phyloP scores from a whole-genome alignment of 2,888 invertebrate genomes.

The Ariolimax columbianus region DNA sequence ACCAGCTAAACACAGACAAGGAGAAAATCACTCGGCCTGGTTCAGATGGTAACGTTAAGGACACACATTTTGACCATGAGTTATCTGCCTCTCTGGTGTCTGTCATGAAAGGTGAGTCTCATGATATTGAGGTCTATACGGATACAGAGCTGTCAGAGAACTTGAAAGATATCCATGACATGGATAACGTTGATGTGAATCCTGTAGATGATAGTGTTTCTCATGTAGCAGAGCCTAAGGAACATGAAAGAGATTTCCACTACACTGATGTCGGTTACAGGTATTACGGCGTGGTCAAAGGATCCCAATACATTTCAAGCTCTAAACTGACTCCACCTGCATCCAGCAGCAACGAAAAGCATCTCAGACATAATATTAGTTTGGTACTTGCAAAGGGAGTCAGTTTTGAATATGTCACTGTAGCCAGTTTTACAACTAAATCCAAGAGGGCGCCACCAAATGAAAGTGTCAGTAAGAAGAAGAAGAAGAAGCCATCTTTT shows the following conservation, averaged over 20 bases:
- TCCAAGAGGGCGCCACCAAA: not conserved
- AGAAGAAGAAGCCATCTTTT: too few relatives aligned
- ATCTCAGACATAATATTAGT: not conserved
- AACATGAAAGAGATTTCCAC: not conserved
- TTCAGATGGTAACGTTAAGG: not conserved
- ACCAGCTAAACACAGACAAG: not conserved
- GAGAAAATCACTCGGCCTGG: not conserved
- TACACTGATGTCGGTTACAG: constrained; percentile 27
- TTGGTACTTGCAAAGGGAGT: not conserved
- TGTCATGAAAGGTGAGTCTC: not conserved
- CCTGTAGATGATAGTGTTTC: not conserved
- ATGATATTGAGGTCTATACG: not conserved
- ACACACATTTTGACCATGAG: not conserved
- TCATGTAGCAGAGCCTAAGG: not conserved
- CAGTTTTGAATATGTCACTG: not conserved
- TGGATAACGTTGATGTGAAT: not conserved
- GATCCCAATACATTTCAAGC: not conserved
- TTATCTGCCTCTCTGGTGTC: not conserved
- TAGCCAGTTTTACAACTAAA: not conserved
- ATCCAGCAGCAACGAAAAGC: not conserved
- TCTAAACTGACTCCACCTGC: not conserved
- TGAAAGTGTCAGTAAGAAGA: not conserved
- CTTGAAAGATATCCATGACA: not conserved
- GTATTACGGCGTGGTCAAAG: not conserved
- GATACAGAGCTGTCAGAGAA: constrained; percentile 2